Evolutionary conservation across 2,113 vertebrate species (phyloP).

Genomic region (Pomatorhinus ruficollis): DNA sequence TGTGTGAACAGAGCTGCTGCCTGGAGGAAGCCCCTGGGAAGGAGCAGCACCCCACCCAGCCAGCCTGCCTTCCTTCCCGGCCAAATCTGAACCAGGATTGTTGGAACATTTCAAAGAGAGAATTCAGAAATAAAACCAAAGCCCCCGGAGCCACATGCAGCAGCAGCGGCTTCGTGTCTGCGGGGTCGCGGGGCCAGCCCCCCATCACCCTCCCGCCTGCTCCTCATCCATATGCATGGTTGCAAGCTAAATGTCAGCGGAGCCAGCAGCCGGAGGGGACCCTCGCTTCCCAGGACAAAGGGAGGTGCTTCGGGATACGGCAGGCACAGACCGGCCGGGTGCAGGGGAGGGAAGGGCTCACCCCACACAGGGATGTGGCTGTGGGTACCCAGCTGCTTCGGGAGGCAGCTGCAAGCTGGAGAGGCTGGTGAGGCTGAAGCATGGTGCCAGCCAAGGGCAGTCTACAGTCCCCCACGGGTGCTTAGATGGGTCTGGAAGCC

Average conservation of each 20-base stretch:
- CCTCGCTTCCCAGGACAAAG: neutral
- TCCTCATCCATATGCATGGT: neutral
- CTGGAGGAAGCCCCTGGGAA: neutral
- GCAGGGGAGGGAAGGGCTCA: neutral
- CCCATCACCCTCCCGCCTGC: neutral
- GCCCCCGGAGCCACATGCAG: neutral
- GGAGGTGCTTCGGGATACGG: neutral
- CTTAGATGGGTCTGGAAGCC: neutral
- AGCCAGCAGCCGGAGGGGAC: neutral
- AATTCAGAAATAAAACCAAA: neutral
- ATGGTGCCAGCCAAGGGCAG: accelerated
- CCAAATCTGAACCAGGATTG: neutral
- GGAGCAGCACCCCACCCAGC: neutral
- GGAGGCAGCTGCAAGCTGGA: neutral
- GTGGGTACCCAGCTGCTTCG: neutral
- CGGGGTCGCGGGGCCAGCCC: neutral
- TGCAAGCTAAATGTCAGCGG: neutral
- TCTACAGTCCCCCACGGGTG: neutral
- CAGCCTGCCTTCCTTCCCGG: neutral
- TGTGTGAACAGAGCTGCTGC: neutral
- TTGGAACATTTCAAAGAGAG: neutral
- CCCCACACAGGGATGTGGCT: accelerated
- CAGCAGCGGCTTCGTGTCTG: neutral
- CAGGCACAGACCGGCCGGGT: accelerated
- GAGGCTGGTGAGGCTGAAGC: accelerated